Conservation (phyloP, 2,888 invertebrate species). For the Mesorhabditis sp. region DNA sequence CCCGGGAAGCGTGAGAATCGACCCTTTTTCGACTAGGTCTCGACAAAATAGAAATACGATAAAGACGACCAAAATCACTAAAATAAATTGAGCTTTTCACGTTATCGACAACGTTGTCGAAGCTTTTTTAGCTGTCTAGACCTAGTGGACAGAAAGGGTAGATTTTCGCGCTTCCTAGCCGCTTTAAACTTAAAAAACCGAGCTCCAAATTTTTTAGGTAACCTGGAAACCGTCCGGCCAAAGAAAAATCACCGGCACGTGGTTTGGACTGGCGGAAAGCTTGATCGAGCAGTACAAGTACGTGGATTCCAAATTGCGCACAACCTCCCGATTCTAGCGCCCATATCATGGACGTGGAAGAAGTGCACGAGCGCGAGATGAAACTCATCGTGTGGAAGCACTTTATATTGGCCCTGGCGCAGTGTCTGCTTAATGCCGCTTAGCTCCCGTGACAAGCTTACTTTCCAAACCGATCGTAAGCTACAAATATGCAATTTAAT, state of each 20-base stretch:
- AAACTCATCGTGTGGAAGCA: constrained; percentile 24
- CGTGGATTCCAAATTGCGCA: not conserved
- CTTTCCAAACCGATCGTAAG: no score
- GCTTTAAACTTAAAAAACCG: no score
- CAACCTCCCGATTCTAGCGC: constrained; percentile 12
- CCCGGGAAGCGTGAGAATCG: no score
- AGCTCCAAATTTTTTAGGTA: constrained; percentile 7
- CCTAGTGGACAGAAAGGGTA: no score
- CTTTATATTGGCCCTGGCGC: constrained; percentile 21
- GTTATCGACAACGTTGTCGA: no score
- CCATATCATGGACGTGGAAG: constrained; percentile 21
- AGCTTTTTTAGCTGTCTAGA: no score
- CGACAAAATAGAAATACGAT: no score
- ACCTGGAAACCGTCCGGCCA: constrained; percentile 18
- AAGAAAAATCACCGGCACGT: constrained; percentile 16
- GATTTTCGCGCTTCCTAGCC: no score
- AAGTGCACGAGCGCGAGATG: constrained; percentile 25
- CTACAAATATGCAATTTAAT: no score
- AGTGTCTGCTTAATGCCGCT: constrained; percentile 11
- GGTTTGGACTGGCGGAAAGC: constrained; percentile 19
- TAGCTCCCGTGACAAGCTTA: not conserved
- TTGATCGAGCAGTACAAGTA: constrained; percentile 17
- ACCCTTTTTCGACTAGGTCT: no score
- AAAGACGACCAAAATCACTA: no score
- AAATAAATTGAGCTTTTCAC: no score